A percentile compares a stretch with the other conserved stretches of the same genome.
phyloP scores from a whole-genome alignment of 2,797 vertebrate genomes.

The Zenarchopterus dispar region DNA sequence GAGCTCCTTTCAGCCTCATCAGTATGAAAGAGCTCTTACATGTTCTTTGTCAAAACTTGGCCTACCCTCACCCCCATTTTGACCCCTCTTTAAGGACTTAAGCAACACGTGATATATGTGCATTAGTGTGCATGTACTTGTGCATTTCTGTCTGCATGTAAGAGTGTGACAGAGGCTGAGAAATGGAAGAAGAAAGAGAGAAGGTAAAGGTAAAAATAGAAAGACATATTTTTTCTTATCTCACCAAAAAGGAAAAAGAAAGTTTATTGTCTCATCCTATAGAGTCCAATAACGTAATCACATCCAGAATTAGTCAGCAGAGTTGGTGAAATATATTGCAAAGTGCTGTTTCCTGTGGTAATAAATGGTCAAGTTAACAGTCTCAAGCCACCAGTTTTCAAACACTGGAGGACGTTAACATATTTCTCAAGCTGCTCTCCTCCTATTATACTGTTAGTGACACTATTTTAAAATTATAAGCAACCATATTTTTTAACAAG shows the following conservation, averaged over 20 bases:
- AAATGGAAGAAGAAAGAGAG: conserved; percentile 9
- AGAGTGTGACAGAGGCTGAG: not conserved
- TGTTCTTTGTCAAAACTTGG: conserved; percentile 59
- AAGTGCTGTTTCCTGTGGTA: too few relatives aligned
- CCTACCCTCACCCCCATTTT: conserved; percentile 34
- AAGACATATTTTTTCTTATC: not conserved
- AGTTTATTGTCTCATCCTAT: not conserved
- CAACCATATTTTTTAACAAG: too few relatives aligned
- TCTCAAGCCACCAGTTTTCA: too few relatives aligned
- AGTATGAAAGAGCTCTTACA: conserved; percentile 52
- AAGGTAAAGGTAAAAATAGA: not conserved
- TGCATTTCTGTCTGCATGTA: conserved; percentile 8
- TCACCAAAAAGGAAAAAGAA: not conserved
- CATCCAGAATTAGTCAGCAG: too few relatives aligned
- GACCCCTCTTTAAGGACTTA: conserved; percentile 31
- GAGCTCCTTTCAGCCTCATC: conserved; percentile 57
- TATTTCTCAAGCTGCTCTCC: too few relatives aligned
- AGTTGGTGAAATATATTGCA: too few relatives aligned
- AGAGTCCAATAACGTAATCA: too few relatives aligned
- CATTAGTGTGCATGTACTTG: not conserved
- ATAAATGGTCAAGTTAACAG: too few relatives aligned
- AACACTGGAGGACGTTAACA: too few relatives aligned
- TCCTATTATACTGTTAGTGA: too few relatives aligned
- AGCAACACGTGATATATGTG: conserved; percentile 8
- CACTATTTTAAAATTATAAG: too few relatives aligned